Conservation (phyloP, 2,888 invertebrate species). For the Dinocampus coccinellae region DNA sequence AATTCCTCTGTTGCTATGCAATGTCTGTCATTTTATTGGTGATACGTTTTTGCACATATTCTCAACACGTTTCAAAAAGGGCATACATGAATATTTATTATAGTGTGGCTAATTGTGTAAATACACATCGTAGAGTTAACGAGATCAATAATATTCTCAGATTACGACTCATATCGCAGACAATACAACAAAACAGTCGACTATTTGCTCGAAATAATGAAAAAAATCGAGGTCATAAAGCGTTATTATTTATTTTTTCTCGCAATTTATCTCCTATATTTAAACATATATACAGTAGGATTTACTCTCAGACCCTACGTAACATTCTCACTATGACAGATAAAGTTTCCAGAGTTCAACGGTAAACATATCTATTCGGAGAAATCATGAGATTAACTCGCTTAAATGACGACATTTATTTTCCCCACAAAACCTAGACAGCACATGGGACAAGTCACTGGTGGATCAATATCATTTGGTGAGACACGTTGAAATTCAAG, state of each 20-base stretch:
- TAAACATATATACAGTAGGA: neutral
- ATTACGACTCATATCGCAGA: no score
- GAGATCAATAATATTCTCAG: constrained; percentile 23
- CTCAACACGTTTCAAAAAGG: no score
- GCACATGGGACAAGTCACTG: neutral
- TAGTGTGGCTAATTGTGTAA: neutral
- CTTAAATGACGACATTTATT: constrained; percentile 14
- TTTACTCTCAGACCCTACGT: neutral
- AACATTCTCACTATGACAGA: neutral
- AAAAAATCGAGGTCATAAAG: neutral
- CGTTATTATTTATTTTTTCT: neutral
- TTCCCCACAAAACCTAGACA: neutral
- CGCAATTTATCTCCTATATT: neutral
- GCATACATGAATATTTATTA: neutral
- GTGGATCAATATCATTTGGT: constrained; percentile 23
- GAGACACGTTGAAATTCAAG: constrained; percentile 18
- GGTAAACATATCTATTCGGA: neutral
- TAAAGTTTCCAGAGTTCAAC: neutral
- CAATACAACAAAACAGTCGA: no score
- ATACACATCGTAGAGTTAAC: constrained; percentile 2
- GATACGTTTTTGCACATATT: constrained; percentile 19
- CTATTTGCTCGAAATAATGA: no score
- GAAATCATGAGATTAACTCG: constrained; percentile 17
- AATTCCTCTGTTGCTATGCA: constrained; percentile 20
- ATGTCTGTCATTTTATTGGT: constrained; percentile 34